Base-by-base conservation (phyloP, 2,797 vertebrate species). In the Morelia viridis region DNA sequence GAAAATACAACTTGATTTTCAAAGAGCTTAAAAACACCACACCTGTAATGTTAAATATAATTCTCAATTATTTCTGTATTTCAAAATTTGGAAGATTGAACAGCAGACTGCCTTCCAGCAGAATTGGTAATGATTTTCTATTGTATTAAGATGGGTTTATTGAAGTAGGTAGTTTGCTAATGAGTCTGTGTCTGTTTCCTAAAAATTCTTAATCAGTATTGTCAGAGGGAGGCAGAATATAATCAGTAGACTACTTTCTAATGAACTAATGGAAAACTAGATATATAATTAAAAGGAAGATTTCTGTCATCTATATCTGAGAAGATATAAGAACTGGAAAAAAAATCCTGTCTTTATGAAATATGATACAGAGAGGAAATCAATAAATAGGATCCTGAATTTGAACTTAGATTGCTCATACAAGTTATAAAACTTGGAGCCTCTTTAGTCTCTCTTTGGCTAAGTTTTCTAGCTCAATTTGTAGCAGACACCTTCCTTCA, bases 311-410 rank as follows among this genome's bases (percentile, higher is more conserved):
- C 95, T 92, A 13, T n/a, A 50, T 61, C 60, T 60, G 24, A 41
- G 90, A 93, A 94, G 90, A 96, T 17, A 61, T 58, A 95, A 96
- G 90, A 96, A 95, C 88, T 94, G 94, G 89, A 95, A 95, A 90
- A 95, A 95, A 80, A 94, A 95, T 95, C 96, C 94, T 96, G 94
- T 88, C 94, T 85, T 94, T 95, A 94, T 95, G 90, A 95, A 95
- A 96, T 94, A 93, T 94, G 92, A 96, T 85, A 85, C 95, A 94
- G 92, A 95, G 91, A 95, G 93, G 89, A 96, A 93, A 95, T 98
- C 46, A 98, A 97, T 98, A 97, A 96, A 97, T 94, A 94, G 93
- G 95, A 94, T 94, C 0, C 65, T 92, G 95, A 95, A 94, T 94
- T 95, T 92, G 84, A 95, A 93, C 91, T 96, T 93, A 95, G 94